Conservation (phyloP, 2,888 invertebrate genomes). For the Hermaeophaga mercurialis region DNA sequence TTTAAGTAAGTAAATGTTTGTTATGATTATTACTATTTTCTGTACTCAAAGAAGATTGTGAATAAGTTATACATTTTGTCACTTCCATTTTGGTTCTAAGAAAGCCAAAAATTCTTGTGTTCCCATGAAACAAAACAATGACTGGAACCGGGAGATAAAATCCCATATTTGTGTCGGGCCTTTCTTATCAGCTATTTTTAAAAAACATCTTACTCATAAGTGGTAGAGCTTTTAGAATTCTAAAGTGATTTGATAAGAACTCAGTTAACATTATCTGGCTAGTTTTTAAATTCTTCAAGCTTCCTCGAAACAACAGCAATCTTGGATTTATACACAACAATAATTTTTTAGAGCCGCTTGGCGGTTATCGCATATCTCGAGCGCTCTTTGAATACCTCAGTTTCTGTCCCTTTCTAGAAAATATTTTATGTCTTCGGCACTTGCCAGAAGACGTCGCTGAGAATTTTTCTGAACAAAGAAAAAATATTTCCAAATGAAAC, state of each 20-base stretch:
- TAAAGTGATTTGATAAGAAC: slow-evolving; percentile 23
- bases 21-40: too few species aligned
- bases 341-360: slow-evolving; percentile 14
- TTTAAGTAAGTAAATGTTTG: too few species aligned
- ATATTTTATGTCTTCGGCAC: not conserved
- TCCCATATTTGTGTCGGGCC: not conserved
- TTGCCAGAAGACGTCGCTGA: too few species aligned
- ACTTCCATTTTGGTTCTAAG: too few species aligned
- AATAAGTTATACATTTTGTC: too few species aligned
- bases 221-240: slow-evolving; percentile 17
- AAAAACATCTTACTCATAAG: slow-evolving; percentile 20
- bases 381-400: slow-evolving; percentile 13
- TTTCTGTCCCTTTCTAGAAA: slow-evolving; percentile 14
- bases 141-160: not conserved
- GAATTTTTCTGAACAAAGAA: too few species aligned
- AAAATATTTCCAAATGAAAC: too few species aligned
- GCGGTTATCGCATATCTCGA: slow-evolving; percentile 14
- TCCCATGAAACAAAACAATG: not conserved
- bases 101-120: too few species aligned
- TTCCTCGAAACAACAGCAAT: slow-evolving; percentile 21
- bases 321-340: slow-evolving; percentile 13
- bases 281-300: slow-evolving; percentile 16
- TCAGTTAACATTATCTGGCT: slow-evolving; percentile 16
- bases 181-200: slow-evolving; percentile 9
- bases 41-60: too few species aligned